These are phyloP conservation scores for Elachura formosa DNA, from an alignment of 2,113 vertebrate genomes.

Conservation along the genomic window DNA sequence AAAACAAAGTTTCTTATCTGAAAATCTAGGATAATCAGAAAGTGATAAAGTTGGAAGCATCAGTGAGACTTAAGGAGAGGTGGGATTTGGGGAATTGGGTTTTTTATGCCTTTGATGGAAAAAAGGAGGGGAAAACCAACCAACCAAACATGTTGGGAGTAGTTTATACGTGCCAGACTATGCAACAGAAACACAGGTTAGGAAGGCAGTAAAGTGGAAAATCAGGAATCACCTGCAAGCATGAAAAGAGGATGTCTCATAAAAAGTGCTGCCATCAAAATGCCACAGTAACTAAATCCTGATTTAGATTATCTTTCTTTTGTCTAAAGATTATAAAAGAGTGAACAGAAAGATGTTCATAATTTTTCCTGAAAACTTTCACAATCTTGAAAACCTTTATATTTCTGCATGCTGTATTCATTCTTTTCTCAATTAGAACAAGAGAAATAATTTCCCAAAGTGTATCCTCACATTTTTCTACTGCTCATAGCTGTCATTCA, in stretches of 20 bases:
- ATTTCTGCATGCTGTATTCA: background rate
- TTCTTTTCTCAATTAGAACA: background rate
- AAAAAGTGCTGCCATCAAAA: background rate
- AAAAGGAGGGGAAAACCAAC: background rate
- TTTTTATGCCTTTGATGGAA: background rate
- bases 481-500: background rate
- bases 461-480: background rate
- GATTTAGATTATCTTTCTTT: background rate
- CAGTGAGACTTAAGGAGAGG: background rate
- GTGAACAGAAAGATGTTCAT: background rate
- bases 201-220: background rate
- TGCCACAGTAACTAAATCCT: background rate
- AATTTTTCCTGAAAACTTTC: background rate
- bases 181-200: background rate
- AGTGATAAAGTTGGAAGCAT: background rate
- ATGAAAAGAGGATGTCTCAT: background rate
- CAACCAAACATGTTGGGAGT: background rate
- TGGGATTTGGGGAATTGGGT: background rate
- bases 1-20: background rate
- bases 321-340: background rate
- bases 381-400: background rate
- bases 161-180: background rate
- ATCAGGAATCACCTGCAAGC: background rate
- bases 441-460: background rate
- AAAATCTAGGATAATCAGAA: background rate